These are phyloP conservation scores for Endomychus coccineus DNA, from an alignment of 2,888 invertebrate genomes.

Conservation along the genomic window DNA sequence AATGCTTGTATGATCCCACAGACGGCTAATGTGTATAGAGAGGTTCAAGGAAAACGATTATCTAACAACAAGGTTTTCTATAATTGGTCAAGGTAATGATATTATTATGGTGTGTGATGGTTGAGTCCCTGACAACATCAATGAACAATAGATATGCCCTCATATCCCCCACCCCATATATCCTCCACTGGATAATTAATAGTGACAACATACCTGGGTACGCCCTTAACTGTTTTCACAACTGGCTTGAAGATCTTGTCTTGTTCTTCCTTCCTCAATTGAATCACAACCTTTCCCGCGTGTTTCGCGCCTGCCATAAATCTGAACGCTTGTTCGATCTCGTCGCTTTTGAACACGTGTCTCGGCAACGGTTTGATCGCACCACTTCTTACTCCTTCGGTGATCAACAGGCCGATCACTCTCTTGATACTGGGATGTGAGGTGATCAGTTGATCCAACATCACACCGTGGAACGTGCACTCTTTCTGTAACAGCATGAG, in stretches of 20 bases:
- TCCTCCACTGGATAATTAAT: background rate
- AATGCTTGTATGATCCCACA: too few relatives aligned
- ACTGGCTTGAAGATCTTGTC: conserved; percentile 6
- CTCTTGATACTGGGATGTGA: conserved; percentile 3
- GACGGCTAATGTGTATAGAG: too few relatives aligned
- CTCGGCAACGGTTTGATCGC: conserved; percentile 61
- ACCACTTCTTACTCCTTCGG: conserved; percentile 47
- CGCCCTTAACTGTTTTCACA: conserved; percentile 1
- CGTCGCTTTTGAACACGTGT: conserved; percentile 55
- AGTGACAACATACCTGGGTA: conserved; percentile 12
- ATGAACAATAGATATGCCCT: too few relatives aligned
- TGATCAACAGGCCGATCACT: conserved; percentile 1
- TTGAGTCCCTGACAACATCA: too few relatives aligned
- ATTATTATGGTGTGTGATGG: too few relatives aligned
- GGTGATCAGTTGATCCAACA: conserved; percentile 21
- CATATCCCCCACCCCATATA: too few relatives aligned
- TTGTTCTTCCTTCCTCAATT: conserved; percentile 34
- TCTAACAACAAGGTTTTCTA: too few relatives aligned
- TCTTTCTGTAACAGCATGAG: conserved; percentile 65
- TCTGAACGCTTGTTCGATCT: conserved; percentile 67
- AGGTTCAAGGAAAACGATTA: too few relatives aligned
- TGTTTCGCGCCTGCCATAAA: conserved; percentile 65
- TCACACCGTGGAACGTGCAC: conserved; percentile 64
- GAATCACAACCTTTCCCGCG: conserved; percentile 61
- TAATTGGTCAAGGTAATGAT: too few relatives aligned